Conservation (phyloP, 2,888 invertebrate species). For the Holacanthella duospinosa region DNA sequence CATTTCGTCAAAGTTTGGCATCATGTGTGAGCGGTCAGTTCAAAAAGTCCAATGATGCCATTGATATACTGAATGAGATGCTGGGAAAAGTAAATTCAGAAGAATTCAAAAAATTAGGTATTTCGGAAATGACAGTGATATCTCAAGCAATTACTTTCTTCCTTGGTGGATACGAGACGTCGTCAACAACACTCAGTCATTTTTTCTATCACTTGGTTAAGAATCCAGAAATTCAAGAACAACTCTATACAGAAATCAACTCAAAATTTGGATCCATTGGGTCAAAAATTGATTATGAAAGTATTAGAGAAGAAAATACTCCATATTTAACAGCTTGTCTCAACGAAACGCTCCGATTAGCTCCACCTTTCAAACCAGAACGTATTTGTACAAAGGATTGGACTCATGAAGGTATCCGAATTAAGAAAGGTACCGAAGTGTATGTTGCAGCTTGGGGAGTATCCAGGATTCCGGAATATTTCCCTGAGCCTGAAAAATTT, state of each 20-base stretch:
- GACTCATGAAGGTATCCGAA: neutral
- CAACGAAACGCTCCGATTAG: too few species aligned
- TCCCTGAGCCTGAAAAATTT: constrained; percentile 16
- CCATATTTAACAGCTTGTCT: constrained; percentile 1
- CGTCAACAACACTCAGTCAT: constrained; percentile 21
- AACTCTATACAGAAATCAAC: too few species aligned
- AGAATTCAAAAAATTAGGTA: constrained; percentile 21
- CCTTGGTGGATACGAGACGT: too few species aligned
- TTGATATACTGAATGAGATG: constrained; percentile 21
- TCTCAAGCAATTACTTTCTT: constrained; percentile 31
- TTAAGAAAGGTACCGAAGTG: constrained; percentile 14
- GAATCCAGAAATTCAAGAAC: constrained; percentile 24
- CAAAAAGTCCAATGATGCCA: constrained; percentile 19
- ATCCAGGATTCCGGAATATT: too few species aligned
- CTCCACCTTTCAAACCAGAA: constrained; percentile 9
- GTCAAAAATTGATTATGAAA: too few species aligned
- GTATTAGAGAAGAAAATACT: neutral
- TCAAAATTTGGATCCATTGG: too few species aligned
- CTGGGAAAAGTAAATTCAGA: constrained; percentile 12
- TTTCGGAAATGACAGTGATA: constrained; percentile 24
- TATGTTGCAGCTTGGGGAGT: too few species aligned
- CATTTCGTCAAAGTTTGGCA: constrained; percentile 21
- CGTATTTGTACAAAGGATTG: too few species aligned
- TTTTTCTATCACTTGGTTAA: constrained; percentile 22
- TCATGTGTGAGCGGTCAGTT: constrained; percentile 10